Evolutionary conservation across 2,797 vertebrate genomes (phyloP).

Genomic region (Botia almorhae): DNA sequence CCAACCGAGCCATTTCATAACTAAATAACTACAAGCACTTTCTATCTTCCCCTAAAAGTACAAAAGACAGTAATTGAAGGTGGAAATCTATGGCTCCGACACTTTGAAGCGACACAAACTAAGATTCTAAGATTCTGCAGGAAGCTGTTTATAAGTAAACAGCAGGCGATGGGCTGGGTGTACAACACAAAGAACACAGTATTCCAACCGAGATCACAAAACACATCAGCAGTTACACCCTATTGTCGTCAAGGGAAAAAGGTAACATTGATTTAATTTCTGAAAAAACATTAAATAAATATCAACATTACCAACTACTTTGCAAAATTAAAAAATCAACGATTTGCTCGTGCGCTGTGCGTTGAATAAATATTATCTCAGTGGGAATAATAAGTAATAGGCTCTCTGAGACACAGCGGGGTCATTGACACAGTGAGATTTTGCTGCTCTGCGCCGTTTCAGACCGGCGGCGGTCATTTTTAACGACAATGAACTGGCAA

Average conservation of each 20-base stretch:
- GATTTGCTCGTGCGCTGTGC: neutral
- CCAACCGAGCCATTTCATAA: conserved; percentile 9
- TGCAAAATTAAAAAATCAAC: neutral
- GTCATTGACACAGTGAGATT: neutral
- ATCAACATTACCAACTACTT: conserved; percentile 1
- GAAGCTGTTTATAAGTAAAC: conserved; percentile 13
- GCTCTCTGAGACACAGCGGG: neutral
- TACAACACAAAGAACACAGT: neutral
- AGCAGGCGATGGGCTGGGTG: conserved; percentile 8
- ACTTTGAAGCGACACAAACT: conserved; percentile 2
- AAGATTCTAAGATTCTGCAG: neutral
- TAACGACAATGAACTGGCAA: neutral
- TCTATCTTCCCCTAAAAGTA: neutral
- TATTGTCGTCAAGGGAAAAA: neutral
- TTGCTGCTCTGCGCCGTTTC: neutral
- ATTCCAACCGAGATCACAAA: neutral
- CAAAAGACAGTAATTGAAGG: neutral
- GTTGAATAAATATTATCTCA: neutral
- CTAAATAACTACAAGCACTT: conserved; percentile 13
- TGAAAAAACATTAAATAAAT: neutral
- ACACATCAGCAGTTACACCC: conserved; percentile 8
- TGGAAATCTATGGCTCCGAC: conserved; percentile 20
- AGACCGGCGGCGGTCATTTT: conserved; percentile 1
- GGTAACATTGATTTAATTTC: neutral
- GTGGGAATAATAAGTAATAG: conserved; percentile 3